phyloP scores from a whole-genome alignment of 1,140 invertebrate genomes.

The Caerostris darwini region DNA sequence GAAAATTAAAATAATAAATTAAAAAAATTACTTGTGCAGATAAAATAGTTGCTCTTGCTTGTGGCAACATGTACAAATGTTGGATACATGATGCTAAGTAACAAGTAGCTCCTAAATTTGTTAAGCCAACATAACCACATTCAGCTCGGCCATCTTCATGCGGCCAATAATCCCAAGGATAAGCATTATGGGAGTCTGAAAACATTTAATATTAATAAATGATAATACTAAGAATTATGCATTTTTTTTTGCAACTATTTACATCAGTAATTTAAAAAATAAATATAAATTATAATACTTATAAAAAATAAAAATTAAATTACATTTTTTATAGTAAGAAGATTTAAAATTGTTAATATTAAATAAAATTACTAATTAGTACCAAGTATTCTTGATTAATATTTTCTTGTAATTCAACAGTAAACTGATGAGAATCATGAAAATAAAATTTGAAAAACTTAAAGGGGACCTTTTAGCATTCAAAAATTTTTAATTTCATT shows the following conservation, averaged over 20 bases:
- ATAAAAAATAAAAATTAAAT: no score
- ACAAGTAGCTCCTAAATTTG: slow-evolving; percentile 96
- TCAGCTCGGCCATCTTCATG: slow-evolving; percentile 95
- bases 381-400: no score
- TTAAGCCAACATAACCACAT: slow-evolving; percentile 96
- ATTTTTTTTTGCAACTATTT: neutral
- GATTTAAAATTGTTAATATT: no score
- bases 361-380: no score
- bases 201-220: neutral
- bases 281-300: no score
- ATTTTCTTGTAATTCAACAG: no score
- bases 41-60: slow-evolving; percentile 91
- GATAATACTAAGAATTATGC: neutral
- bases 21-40: slow-evolving; percentile 82
- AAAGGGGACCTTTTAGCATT: no score
- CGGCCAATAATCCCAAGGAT: slow-evolving; percentile 98
- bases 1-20: neutral
- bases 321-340: no score
- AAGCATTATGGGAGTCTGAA: slow-evolving; percentile 89
- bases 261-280: no score
- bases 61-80: slow-evolving; percentile 97
- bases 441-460: no score
- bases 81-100: slow-evolving; percentile 99
- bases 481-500: no score
- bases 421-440: no score